These are phyloP conservation scores for Melanotaenia maccullochi DNA, from an alignment of 2,797 vertebrate genomes.

Conservation along the genomic window DNA sequence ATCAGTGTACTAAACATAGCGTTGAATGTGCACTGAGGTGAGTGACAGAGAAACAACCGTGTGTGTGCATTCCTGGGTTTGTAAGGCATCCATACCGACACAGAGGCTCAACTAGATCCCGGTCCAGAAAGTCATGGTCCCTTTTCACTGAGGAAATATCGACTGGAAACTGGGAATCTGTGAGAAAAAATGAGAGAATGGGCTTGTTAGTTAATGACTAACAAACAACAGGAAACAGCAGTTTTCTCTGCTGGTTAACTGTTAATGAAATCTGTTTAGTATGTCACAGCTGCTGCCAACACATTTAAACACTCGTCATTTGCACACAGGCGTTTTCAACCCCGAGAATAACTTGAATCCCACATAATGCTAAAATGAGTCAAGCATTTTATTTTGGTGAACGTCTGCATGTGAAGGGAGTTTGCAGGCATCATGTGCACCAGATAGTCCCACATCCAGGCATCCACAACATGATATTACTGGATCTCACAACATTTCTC, in stretches of 20 bases:
- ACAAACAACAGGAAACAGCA: conserved; percentile 31
- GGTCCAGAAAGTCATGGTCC: conserved; percentile 96
- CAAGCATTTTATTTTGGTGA: conserved; percentile 55
- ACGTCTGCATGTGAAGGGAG: conserved; percentile 47
- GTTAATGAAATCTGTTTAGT: conserved; percentile 29
- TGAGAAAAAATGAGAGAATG: neutral
- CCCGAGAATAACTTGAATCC: conserved; percentile 49
- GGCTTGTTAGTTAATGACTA: conserved; percentile 32
- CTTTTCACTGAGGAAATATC: conserved; percentile 93
- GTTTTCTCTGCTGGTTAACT: conserved; percentile 13
- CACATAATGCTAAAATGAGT: conserved; percentile 51
- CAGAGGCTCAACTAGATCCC: conserved; percentile 94
- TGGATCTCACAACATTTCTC: conserved; percentile 37
- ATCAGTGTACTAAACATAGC: conserved; percentile 14
- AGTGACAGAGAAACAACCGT: neutral
- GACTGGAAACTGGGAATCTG: conserved; percentile 93
- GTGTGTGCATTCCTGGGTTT: neutral
- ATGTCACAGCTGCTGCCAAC: conserved; percentile 19
- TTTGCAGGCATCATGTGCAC: conserved; percentile 36
- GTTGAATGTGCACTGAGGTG: neutral
- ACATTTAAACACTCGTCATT: conserved; percentile 32
- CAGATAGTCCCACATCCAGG: conserved; percentile 39
- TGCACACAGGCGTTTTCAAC: conserved; percentile 21
- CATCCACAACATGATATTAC: conserved; percentile 60
- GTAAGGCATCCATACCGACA: conserved; percentile 84